These are phyloP conservation scores for Phortica variegata DNA, from an alignment of 1,140 invertebrate species.

Conservation along the genomic window DNA sequence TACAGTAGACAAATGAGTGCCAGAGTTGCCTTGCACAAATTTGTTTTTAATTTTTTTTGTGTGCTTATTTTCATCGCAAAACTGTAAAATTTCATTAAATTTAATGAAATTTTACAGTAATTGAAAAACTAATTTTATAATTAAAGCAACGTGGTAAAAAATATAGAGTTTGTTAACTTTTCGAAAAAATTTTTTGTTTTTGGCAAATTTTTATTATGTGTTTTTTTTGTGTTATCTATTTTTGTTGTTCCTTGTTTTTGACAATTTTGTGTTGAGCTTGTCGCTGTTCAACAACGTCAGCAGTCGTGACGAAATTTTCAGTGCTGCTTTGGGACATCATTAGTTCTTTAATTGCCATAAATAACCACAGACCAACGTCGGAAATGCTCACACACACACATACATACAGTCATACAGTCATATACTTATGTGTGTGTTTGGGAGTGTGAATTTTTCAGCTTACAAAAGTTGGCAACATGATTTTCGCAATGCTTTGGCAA, in stretches of 20 bases:
- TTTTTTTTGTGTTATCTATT: slow-evolving; percentile 7
- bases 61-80: no score
- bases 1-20: no score
- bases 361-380: slow-evolving; percentile 26
- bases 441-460: slow-evolving; percentile 5
- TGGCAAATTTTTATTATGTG: no score
- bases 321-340: slow-evolving; percentile 45
- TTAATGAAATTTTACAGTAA: no score
- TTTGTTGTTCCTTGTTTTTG: background rate
- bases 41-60: no score
- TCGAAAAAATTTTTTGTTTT: no score
- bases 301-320: slow-evolving; percentile 28
- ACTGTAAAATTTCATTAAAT: no score
- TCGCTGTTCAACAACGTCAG: slow-evolving; percentile 1
- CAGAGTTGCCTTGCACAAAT: no score
- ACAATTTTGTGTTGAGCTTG: slow-evolving; percentile 19
- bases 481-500: slow-evolving; percentile 35
- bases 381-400: background rate
- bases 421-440: slow-evolving; percentile 7
- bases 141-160: no score
- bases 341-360: slow-evolving; percentile 55
- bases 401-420: slow-evolving; percentile 24
- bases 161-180: no score
- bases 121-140: no score
- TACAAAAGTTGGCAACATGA: slow-evolving; percentile 50